Evolutionary conservation across 1,140 invertebrate genomes (phyloP).

Genomic region (Drosophila varians): DNA sequence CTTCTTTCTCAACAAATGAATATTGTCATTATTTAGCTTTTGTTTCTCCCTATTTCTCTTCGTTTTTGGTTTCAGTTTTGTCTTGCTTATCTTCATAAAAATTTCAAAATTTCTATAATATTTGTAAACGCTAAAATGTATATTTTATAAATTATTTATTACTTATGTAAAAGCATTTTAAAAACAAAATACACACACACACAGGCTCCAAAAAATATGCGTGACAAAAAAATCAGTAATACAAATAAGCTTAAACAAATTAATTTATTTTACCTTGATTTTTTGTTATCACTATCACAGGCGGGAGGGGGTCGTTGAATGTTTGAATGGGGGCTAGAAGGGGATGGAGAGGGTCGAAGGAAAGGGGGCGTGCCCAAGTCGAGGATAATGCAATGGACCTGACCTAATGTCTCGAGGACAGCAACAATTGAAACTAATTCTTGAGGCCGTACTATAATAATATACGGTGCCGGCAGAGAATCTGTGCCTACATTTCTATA

Average conservation of each 20-base stretch:
- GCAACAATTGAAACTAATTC: constrained; percentile 13
- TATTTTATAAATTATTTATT: constrained; percentile 31
- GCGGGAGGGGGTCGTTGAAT: constrained; percentile 41
- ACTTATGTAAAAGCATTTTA: constrained; percentile 26
- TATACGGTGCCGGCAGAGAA: constrained; percentile 20
- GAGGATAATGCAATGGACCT: constrained; percentile 17
- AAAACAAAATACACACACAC: constrained; percentile 15
- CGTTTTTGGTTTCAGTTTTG: neutral
- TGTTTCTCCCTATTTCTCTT: neutral
- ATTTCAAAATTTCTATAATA: constrained; percentile 37
- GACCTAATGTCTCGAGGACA: constrained; percentile 20
- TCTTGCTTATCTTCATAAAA: constrained; percentile 2
- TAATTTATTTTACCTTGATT: constrained; percentile 40
- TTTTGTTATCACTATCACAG: constrained; percentile 68
- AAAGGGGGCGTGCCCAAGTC: constrained; percentile 5
- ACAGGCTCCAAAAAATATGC: neutral
- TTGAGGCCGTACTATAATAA: constrained; percentile 3
- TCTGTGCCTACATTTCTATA: constrained; percentile 13
- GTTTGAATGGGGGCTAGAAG: neutral
- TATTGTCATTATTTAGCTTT: constrained; percentile 44
- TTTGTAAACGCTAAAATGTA: constrained; percentile 32
- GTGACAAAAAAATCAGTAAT: constrained; percentile 3
- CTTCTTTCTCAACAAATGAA: constrained; percentile 43
- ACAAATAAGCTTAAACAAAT: constrained; percentile 10
- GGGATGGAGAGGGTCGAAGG: constrained; percentile 1